Percentiles rank a stretch among this genome's conserved stretches.
Evolutionary conservation across 2,113 vertebrate genomes (phyloP).

Genomic region (Riparia riparia): DNA sequence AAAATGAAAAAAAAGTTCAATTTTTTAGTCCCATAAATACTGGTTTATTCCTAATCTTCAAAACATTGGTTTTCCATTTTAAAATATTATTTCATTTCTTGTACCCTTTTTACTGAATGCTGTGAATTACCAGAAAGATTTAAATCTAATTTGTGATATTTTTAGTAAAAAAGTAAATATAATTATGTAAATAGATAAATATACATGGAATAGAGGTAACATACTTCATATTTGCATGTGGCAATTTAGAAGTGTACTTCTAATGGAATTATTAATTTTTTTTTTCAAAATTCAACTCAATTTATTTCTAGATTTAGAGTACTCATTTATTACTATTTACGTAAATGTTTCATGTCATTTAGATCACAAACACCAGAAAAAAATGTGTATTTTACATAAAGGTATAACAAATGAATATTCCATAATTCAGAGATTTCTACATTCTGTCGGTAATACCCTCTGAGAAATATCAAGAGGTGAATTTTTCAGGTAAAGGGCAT

Average conservation of each 20-base stretch:
- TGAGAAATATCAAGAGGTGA: not conserved
- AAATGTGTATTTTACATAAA: not conserved
- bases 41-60: not conserved
- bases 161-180: not conserved
- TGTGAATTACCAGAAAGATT: not conserved
- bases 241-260: not conserved
- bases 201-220: not conserved
- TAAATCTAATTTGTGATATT: not conserved
- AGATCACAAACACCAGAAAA: not conserved
- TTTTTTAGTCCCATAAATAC: not conserved
- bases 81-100: not conserved
- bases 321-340: not conserved
- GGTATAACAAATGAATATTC: not conserved
- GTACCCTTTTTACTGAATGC: not conserved
- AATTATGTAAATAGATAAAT: not conserved
- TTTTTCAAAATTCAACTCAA: not conserved
- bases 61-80: not conserved
- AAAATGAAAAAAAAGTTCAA: not conserved
- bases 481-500: not conserved
- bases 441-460: not conserved
- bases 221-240: not conserved
- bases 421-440: not conserved
- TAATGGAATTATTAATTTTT: not conserved
- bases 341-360: not conserved
- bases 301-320: not conserved